Evolutionary conservation across 1,140 invertebrate species (phyloP).

Genomic region (Ceratina calcarata): DNA sequence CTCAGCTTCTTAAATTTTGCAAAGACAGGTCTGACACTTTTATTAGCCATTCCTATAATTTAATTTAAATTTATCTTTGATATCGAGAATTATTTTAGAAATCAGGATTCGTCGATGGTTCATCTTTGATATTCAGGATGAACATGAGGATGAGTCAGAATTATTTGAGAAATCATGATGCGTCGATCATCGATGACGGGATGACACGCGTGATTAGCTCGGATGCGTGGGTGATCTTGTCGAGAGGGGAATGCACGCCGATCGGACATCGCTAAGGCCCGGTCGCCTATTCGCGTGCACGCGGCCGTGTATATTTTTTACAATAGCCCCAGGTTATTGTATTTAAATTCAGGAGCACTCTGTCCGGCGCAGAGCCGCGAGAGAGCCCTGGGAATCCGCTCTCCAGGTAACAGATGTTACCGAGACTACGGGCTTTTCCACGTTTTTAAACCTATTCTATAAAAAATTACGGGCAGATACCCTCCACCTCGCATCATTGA

Average conservation of each 20-base stretch:
- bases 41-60: too few species aligned
- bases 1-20: too few species aligned
- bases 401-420: constrained; percentile 63
- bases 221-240: too few species aligned
- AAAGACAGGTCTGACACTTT: too few species aligned
- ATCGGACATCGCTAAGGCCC: constrained; percentile 41
- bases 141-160: too few species aligned
- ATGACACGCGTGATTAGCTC: constrained; percentile 54
- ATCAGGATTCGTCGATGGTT: too few species aligned
- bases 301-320: constrained; percentile 47
- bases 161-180: too few species aligned
- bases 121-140: too few species aligned
- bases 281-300: constrained; percentile 20
- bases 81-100: too few species aligned
- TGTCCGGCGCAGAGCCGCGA: constrained; percentile 45
- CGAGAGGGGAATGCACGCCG: constrained; percentile 53
- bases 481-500: too few species aligned
- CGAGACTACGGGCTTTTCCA: constrained; percentile 34
- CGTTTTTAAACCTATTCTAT: constrained; percentile 42
- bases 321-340: constrained; percentile 64
- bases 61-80: too few species aligned
- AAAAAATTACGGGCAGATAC: constrained; percentile 57
- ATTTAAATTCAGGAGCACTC: constrained; percentile 62
- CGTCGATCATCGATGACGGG: background rate
- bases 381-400: constrained; percentile 60